Base-by-base conservation (phyloP, 2,888 invertebrate species). In the Gari tellinella region DNA sequence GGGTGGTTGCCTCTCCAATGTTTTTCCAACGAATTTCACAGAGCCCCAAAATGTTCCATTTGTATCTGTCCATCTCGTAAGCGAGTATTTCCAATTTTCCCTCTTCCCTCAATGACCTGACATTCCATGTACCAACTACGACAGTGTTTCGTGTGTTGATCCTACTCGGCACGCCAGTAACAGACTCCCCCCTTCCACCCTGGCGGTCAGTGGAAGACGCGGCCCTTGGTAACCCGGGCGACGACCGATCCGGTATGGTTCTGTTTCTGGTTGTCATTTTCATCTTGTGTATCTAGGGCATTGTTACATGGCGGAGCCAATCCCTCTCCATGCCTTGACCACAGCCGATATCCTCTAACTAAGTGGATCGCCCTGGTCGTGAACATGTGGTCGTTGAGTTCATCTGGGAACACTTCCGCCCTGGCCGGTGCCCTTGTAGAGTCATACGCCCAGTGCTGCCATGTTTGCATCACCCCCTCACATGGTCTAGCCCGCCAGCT, bases 41-140 rank as follows among this genome's bases (percentile, higher is more conserved):
- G 10, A 57, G 46, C 1, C 65, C 56, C 12, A 65, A n/a, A 2
- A 65, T 5, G 49, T 65, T 37, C 65, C 65, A 48, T 15, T 14
- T 8, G 45, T 63, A 63, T 46, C 53, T 55, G 26, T 17, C 15
- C 63, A 63, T 43, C 26, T 26, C 37, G 37, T 63, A 37, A 14
- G 19, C 12, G 7, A 63, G 37, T 43, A 53, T 46, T 40, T 63
- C 45, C 2, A 63, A 19, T 31, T 53, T 64, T 1, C 64, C 56
- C 1, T 31, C 14, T 25, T 25, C n/a, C 4, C 19, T 45, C 43
- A 63, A 19, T 17, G 45, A 43, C 19, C 63, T 63, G 3, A 53
- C 45, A 45, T 63, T 63, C 63, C 53, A 53, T 7, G 49, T 58
- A n/a, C n/a, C n/a, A n/a, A n/a, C n/a, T n/a, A n/a, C n/a, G n/a